phyloP scores from a whole-genome alignment of 2,888 invertebrate genomes.

The Thereva unica region DNA sequence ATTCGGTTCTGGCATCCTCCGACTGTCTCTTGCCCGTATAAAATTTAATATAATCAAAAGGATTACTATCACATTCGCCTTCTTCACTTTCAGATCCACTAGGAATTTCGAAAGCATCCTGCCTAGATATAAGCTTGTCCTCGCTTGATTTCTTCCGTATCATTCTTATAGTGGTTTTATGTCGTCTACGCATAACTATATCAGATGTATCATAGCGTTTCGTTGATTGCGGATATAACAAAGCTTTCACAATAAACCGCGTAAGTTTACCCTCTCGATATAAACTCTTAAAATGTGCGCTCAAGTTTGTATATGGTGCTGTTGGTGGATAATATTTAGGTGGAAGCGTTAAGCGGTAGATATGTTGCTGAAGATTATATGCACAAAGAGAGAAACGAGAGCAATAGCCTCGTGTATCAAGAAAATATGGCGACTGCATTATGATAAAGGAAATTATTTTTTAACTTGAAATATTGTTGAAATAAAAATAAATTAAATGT shows the following conservation, averaged over 20 bases:
- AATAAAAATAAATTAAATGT: constrained; percentile 36
- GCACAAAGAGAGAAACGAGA: constrained; percentile 61
- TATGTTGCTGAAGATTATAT: constrained; percentile 52
- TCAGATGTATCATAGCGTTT: constrained; percentile 61
- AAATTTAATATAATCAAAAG: constrained; percentile 70
- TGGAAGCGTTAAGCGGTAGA: constrained; percentile 66
- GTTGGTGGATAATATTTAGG: constrained; percentile 76
- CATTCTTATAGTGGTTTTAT: constrained; percentile 57
- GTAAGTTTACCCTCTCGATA: constrained; percentile 74
- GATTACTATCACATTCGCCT: constrained; percentile 62
- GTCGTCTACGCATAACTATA: constrained; percentile 61
- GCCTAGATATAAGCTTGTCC: constrained; percentile 61
- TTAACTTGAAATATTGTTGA: not conserved
- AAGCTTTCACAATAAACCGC: constrained; percentile 71
- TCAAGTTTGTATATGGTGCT: constrained; percentile 77
- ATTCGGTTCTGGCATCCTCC: constrained; percentile 55
- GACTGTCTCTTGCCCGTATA: constrained; percentile 60
- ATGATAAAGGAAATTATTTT: constrained; percentile 28
- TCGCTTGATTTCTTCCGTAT: constrained; percentile 49
- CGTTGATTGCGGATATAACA: constrained; percentile 69
- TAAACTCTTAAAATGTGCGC: constrained; percentile 74
- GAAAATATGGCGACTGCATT: constrained; percentile 49
- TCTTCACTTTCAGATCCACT: constrained; percentile 57
- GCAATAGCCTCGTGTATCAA: constrained; percentile 64
- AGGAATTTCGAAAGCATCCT: constrained; percentile 62